Evolutionary conservation across 2,113 vertebrate species (phyloP).

Genomic region (Ptilonorhynchus violaceus): DNA sequence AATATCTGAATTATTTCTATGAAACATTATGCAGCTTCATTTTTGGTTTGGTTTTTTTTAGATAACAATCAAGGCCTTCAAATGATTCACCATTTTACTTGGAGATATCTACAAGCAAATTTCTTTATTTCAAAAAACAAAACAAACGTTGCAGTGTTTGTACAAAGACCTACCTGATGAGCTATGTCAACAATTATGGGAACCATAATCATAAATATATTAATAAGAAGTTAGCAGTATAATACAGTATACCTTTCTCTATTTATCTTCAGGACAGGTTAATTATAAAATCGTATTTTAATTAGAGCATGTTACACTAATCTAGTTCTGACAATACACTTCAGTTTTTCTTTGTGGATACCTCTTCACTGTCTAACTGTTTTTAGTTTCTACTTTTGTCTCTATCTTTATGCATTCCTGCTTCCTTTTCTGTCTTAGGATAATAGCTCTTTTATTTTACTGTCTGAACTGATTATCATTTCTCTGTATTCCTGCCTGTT

Average conservation of each 20-base stretch:
- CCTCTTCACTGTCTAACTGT: not conserved
- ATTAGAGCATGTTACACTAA: not conserved
- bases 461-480: slow-evolving; percentile 32
- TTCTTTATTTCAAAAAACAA: not conserved
- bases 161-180: not conserved
- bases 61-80: not conserved
- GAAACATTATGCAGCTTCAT: not conserved
- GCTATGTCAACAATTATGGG: not conserved
- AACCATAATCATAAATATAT: not conserved
- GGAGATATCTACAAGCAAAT: not conserved
- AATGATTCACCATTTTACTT: not conserved
- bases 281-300: not conserved
- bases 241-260: not conserved
- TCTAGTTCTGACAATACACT: not conserved
- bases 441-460: slow-evolving; percentile 14
- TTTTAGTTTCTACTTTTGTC: not conserved
- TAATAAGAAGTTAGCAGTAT: not conserved
- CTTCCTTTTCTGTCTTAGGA: not conserved
- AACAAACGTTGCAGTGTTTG: not conserved
- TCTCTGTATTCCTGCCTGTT: not conserved
- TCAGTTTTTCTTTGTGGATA: not conserved
- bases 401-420: not conserved
- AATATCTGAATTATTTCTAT: not conserved
- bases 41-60: not conserved
- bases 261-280: not conserved